These are phyloP conservation scores for Cyclina sinensis DNA, from an alignment of 1,140 invertebrate genomes.

Conservation along the genomic window DNA sequence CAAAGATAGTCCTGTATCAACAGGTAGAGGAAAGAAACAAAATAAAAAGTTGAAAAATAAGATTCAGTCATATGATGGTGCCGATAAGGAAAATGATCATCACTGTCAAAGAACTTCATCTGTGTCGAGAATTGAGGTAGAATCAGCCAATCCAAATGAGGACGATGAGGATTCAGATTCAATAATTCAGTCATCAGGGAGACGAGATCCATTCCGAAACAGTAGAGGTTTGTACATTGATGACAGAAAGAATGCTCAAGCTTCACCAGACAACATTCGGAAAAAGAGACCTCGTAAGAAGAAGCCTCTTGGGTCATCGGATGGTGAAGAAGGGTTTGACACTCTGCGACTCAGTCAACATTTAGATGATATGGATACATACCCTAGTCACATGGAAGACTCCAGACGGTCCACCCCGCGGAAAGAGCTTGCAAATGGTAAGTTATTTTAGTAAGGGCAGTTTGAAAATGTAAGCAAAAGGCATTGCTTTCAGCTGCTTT, in stretches of 20 bases:
- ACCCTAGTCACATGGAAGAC: constrained; percentile 2
- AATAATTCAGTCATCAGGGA: not conserved
- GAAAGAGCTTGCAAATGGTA: not conserved
- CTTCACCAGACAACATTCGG: not conserved
- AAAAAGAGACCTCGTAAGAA: constrained; percentile 45
- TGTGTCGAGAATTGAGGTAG: constrained; percentile 52
- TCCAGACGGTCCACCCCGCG: not conserved
- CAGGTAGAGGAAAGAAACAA: constrained; percentile 17
- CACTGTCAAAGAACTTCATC: constrained; percentile 1
- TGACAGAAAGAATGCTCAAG: not conserved
- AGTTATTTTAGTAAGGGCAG: not conserved
- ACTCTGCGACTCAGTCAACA: constrained; percentile 59
- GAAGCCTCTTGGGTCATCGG: constrained; percentile 26
- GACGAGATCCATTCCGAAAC: constrained; percentile 32
- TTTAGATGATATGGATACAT: constrained; percentile 25
- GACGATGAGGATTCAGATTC: constrained; percentile 33
- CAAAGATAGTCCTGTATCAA: not conserved
- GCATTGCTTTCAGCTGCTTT: too few species aligned
- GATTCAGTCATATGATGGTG: constrained; percentile 8
- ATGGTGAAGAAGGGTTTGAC: constrained; percentile 62
- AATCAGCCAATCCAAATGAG: constrained; percentile 6
- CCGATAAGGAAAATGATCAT: not conserved
- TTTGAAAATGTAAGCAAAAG: too few species aligned
- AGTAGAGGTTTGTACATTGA: constrained; percentile 45
- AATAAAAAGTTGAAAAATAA: constrained; percentile 59